Evolutionary conservation across 92 coral and sea anemone species (phyloP).

Genomic region (Epizoanthus ramosus): DNA sequence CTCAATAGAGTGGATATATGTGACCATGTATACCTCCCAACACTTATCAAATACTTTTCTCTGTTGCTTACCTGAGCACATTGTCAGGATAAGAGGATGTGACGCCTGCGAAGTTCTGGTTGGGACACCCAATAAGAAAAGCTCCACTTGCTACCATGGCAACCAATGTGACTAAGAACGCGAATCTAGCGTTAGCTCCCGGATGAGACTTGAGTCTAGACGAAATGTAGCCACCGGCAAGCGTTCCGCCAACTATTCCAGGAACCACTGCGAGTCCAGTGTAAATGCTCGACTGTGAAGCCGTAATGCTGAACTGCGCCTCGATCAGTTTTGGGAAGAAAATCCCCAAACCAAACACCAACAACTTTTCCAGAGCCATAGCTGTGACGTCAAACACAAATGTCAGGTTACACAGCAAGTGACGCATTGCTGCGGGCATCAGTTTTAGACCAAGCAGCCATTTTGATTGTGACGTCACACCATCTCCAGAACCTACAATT

Average conservation of each 20-base stretch:
- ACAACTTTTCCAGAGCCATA: constrained; percentile 31
- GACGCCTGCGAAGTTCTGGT: constrained; percentile 47
- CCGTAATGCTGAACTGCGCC: constrained; percentile 53
- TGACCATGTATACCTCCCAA: too few species aligned
- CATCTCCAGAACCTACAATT: constrained; percentile 8
- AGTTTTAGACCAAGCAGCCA: constrained; percentile 10
- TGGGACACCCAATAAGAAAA: constrained; percentile 50
- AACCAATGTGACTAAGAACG: constrained; percentile 47
- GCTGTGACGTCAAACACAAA: constrained; percentile 22
- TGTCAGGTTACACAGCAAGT: constrained; percentile 20
- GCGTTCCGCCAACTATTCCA: constrained; percentile 55
- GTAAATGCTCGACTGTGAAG: constrained; percentile 47
- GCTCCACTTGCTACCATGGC: constrained; percentile 47
- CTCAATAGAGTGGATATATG: too few species aligned
- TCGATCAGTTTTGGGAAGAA: constrained; percentile 60
- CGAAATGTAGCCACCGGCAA: constrained; percentile 53
- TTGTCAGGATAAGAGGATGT: constrained; percentile 41
- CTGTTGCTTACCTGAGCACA: not conserved
- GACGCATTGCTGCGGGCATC: constrained; percentile 17
- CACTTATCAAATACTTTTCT: too few species aligned
- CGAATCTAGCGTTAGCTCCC: constrained; percentile 39
- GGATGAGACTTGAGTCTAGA: constrained; percentile 44
- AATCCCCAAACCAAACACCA: constrained; percentile 46
- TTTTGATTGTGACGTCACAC: constrained; percentile 7
- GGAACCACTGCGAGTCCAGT: constrained; percentile 63